Evolutionary conservation across 1,140 invertebrate genomes (phyloP).

Genomic region (Drosophila albomicans): DNA sequence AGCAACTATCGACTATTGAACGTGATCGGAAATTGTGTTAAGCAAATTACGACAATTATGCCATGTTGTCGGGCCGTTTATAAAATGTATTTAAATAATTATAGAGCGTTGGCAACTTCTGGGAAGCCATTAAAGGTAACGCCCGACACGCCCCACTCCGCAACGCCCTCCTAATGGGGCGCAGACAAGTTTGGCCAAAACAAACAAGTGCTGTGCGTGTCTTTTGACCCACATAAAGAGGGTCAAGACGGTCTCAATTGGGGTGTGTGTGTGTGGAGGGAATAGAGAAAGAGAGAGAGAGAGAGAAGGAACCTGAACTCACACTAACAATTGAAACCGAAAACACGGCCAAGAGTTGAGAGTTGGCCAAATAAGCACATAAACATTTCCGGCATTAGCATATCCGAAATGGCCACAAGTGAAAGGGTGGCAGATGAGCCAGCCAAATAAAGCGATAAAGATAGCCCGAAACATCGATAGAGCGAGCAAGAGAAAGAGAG

Average conservation of each 20-base stretch:
- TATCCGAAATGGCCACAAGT: constrained; percentile 24
- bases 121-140: constrained; percentile 32
- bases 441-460: constrained; percentile 16
- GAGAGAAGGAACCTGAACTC: no score
- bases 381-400: constrained; percentile 75
- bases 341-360: constrained; percentile 9
- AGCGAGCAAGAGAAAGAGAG: not conserved
- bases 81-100: constrained; percentile 11
- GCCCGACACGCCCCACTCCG: not conserved
- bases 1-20: constrained; percentile 18
- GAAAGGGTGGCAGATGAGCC: constrained; percentile 22
- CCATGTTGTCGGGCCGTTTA: not conserved
- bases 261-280: no score
- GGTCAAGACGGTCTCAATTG: constrained; percentile 2
- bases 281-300: not conserved
- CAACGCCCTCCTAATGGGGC: constrained; percentile 2
- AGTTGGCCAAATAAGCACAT: constrained; percentile 53
- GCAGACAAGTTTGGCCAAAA: constrained; percentile 26
- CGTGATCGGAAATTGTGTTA: constrained; percentile 36
- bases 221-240: constrained; percentile 32
- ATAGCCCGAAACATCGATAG: constrained; percentile 3
- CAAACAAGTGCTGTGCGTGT: constrained; percentile 26
- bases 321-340: not conserved
- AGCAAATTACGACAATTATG: constrained; percentile 15
- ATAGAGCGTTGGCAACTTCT: constrained; percentile 7